Conservation (phyloP, 2,888 invertebrate genomes). For the Napeogenes inachia region DNA sequence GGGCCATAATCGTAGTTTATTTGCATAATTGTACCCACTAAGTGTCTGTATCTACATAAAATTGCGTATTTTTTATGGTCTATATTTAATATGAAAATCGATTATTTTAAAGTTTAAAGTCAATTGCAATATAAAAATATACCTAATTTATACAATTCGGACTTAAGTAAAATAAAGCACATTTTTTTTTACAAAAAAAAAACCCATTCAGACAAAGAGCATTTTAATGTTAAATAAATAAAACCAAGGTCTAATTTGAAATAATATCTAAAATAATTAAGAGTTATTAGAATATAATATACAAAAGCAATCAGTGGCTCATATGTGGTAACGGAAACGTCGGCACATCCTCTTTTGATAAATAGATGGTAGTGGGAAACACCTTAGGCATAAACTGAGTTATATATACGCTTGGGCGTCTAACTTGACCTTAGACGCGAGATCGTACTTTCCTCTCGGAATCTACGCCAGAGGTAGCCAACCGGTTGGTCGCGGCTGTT, state of each 20-base stretch:
- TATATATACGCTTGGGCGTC: conserved; percentile 23
- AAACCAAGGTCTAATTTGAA: no score
- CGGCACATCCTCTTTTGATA: conserved; percentile 24
- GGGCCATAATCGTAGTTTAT: conserved; percentile 68
- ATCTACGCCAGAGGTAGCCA: background rate
- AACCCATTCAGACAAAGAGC: no score
- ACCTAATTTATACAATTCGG: no score
- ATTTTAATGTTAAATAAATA: no score
- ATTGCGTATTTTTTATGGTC: conserved; percentile 66
- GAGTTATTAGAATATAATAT: background rate
- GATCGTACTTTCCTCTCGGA: conserved; percentile 19
- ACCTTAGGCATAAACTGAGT: conserved; percentile 27
- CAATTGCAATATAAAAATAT: background rate
- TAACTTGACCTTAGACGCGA: conserved; percentile 23
- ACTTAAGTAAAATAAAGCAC: no score
- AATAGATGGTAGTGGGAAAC: conserved; percentile 25
- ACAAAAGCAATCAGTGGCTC: conserved; percentile 5
- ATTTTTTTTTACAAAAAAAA: no score
- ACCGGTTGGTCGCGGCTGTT: no score
- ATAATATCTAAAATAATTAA: conserved; percentile 17
- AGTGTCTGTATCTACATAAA: conserved; percentile 73
- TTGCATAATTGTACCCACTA: conserved; percentile 72
- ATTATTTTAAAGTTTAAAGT: conserved; percentile 6
- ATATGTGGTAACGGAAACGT: conserved; percentile 24
- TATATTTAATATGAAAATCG: conserved; percentile 62